Evolutionary conservation across 2,113 vertebrate genomes (phyloP).

Genomic region (Rhineura floridana): DNA sequence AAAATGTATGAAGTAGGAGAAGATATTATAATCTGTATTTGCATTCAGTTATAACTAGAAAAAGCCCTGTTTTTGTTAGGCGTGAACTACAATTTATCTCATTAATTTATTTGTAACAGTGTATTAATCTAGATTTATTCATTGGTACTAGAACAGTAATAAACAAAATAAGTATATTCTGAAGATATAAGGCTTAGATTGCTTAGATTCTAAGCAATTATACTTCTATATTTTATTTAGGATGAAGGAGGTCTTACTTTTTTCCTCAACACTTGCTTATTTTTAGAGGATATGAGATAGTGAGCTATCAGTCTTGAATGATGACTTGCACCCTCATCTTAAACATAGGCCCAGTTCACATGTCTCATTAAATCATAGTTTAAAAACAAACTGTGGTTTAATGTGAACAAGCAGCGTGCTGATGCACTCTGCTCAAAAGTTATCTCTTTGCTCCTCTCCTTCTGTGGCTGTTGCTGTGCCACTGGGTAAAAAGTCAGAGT

Average conservation of each 20-base stretch:
- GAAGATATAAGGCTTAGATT: neutral
- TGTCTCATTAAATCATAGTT: no score
- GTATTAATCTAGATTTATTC: neutral
- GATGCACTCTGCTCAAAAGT: no score
- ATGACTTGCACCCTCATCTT: neutral
- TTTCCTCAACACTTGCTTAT: neutral
- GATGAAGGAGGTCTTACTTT: neutral
- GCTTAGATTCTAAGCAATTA: no score
- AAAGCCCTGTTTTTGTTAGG: neutral
- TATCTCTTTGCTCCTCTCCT: no score
- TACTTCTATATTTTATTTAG: accelerated
- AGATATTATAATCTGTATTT: neutral
- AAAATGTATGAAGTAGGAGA: neutral
- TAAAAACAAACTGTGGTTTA: no score
- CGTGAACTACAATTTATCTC: neutral
- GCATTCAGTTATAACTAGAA: neutral
- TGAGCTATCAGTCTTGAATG: neutral
- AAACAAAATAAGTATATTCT: neutral
- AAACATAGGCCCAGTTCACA: neutral
- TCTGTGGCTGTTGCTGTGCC: no score
- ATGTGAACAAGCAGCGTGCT: no score
- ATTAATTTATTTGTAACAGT: neutral
- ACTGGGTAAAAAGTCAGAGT: no score
- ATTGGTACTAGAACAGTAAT: neutral
- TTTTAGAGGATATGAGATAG: slow-evolving; percentile 9